phyloP scores from a whole-genome alignment of 2,888 invertebrate genomes.

The Diaphora mendica region DNA sequence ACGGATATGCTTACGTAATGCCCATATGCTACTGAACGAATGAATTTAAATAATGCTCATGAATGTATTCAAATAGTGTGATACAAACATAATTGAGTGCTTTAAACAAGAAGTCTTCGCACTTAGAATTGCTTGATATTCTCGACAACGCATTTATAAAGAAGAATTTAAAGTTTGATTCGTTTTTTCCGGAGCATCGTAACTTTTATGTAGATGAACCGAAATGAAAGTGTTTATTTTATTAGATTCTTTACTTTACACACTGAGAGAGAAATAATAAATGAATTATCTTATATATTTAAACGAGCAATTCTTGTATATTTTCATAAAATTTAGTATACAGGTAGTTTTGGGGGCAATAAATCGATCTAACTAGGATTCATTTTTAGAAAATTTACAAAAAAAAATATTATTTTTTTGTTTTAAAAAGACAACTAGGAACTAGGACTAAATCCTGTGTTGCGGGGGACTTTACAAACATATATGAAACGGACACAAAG shows the following conservation, averaged over 20 bases:
- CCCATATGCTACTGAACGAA: slow-evolving; percentile 3
- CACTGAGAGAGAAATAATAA: too few relatives aligned
- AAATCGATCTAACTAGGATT: too few relatives aligned
- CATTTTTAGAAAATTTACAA: too few relatives aligned
- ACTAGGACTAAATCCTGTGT: too few relatives aligned
- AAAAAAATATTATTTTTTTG: too few relatives aligned
- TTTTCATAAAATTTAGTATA: too few relatives aligned
- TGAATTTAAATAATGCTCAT: slow-evolving; percentile 30
- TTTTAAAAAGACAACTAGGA: too few relatives aligned
- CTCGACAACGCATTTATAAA: not conserved
- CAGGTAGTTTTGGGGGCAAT: too few relatives aligned
- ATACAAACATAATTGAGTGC: not conserved
- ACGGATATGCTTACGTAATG: slow-evolving; percentile 26
- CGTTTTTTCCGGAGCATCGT: not conserved
- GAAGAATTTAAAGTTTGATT: not conserved
- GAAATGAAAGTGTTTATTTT: not conserved
- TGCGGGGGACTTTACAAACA: too few relatives aligned
- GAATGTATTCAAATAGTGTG: slow-evolving; percentile 8
- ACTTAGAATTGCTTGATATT: not conserved
- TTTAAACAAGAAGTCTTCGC: not conserved
- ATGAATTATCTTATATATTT: too few relatives aligned
- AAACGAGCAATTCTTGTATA: too few relatives aligned
- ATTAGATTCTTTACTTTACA: not conserved
- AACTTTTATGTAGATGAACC: not conserved
- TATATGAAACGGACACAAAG: too few relatives aligned